Evolutionary conservation across 2,113 vertebrate species (phyloP).

Genomic region (Piaya cayana): DNA sequence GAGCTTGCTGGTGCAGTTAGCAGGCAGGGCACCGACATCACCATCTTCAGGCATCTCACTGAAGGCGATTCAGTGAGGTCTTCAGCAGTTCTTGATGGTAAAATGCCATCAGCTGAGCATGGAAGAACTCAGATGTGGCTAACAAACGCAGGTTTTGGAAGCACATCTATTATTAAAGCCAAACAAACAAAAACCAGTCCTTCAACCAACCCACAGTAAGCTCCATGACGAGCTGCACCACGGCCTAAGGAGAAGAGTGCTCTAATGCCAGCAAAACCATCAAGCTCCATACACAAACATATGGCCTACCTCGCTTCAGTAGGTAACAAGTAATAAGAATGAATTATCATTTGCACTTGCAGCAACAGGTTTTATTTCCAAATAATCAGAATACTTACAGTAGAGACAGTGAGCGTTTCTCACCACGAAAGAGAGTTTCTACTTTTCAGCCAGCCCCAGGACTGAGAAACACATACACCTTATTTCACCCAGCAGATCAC

Average conservation of each 20-base stretch:
- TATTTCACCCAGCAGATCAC: background rate
- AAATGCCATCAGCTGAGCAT: background rate
- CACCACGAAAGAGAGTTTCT: background rate
- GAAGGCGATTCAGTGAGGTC: background rate
- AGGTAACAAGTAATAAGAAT: background rate
- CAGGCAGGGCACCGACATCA: background rate
- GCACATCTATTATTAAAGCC: background rate
- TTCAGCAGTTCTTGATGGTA: background rate
- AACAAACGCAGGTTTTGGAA: background rate
- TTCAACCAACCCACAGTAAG: background rate
- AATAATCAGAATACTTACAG: background rate
- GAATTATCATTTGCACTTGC: background rate
- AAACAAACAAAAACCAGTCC: background rate
- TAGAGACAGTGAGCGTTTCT: background rate
- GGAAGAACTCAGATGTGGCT: background rate
- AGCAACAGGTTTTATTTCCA: background rate
- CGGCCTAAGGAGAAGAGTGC: background rate
- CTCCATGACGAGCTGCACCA: background rate
- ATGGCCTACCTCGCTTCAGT: background rate
- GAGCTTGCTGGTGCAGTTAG: background rate
- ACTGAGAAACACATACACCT: background rate
- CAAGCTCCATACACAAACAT: background rate
- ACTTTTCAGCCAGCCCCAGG: background rate
- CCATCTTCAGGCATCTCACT: background rate
- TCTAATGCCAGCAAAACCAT: background rate